phyloP scores from a whole-genome alignment of 2,113 vertebrate species.

The Cheirogaleus medius region DNA sequence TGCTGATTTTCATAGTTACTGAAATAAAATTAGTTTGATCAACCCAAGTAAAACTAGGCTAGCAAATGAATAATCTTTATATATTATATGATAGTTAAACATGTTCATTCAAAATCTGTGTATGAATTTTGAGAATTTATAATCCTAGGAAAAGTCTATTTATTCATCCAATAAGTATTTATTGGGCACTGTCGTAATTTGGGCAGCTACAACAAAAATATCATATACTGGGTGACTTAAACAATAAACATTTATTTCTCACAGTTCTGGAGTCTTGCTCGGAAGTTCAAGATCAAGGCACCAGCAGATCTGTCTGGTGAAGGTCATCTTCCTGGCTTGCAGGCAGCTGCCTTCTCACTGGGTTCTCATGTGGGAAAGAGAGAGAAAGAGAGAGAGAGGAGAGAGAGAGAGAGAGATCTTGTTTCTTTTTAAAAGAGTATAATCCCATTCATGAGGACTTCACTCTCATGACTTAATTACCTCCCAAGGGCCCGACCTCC shows the following conservation, averaged over 20 bases:
- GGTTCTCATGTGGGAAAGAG: neutral
- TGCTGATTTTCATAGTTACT: neutral
- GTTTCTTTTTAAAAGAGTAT: neutral
- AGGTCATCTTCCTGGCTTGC: neutral
- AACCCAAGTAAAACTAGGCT: neutral
- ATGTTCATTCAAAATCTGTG: slow-evolving; percentile 19
- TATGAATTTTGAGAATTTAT: slow-evolving; percentile 17
- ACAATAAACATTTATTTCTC: neutral
- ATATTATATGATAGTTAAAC: neutral
- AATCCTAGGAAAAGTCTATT: neutral
- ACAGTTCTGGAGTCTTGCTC: neutral
- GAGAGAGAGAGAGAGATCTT: neutral
- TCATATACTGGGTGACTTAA: neutral
- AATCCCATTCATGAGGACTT: neutral
- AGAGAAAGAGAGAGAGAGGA: too few species aligned
- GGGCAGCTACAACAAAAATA: neutral
- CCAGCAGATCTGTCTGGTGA: neutral
- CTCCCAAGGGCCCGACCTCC: neutral
- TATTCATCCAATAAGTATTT: neutral
- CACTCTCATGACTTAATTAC: neutral
- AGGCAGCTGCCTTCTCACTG: neutral
- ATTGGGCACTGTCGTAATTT: neutral
- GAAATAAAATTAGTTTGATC: neutral
- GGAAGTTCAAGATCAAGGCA: neutral
- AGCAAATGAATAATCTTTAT: slow-evolving; percentile 20